Percentiles rank a stretch among this genome's conserved stretches.
phyloP scores from a whole-genome alignment of 2,113 vertebrate genomes.

The Pseudopipra pipra region DNA sequence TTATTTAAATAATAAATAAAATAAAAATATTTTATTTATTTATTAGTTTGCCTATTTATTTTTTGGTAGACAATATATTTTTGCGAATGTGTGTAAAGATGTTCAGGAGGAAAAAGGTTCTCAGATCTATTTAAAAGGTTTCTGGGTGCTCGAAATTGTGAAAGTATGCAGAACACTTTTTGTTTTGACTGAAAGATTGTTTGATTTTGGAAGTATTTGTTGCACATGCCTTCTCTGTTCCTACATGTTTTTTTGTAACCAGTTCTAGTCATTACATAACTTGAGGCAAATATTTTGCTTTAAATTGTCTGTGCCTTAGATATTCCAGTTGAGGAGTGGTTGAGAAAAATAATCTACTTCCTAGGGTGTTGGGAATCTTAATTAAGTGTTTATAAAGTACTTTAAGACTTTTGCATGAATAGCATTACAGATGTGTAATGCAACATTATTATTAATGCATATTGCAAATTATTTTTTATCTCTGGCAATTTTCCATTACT shows the following conservation, averaged over 20 bases:
- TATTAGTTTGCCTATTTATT: neutral
- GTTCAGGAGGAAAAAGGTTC: neutral
- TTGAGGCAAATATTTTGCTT: neutral
- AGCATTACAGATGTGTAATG: neutral
- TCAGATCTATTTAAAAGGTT: neutral
- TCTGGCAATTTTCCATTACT: constrained; percentile 28
- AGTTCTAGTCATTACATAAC: neutral
- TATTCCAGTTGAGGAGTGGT: neutral
- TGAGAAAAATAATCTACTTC: neutral
- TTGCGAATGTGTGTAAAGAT: neutral
- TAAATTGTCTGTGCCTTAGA: neutral
- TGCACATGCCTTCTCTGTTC: neutral
- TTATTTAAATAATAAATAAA: no score
- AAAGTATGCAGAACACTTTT: neutral
- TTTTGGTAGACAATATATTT: neutral
- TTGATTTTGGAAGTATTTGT: neutral
- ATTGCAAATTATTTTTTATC: constrained; percentile 53
- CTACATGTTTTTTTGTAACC: neutral
- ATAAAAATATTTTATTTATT: neutral
- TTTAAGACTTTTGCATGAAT: neutral
- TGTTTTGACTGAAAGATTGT: neutral
- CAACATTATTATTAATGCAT: constrained; percentile 4
- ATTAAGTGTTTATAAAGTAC: constrained; percentile 10
- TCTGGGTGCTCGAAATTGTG: neutral
- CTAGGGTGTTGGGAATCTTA: neutral